Conservation (phyloP, 2,888 invertebrate genomes). For the Drosophila recens region DNA sequence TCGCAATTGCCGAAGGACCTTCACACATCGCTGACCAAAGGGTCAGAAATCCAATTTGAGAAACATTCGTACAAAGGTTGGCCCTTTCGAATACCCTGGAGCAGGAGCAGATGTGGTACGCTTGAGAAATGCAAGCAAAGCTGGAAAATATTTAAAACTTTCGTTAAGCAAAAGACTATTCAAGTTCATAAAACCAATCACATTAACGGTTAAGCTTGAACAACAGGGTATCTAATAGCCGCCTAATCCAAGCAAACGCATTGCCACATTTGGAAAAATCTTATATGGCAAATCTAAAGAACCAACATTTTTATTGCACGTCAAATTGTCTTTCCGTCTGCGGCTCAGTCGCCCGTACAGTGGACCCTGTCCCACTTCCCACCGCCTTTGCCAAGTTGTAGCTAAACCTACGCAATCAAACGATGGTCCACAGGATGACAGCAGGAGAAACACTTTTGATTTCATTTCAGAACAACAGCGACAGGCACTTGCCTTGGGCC, state of each 20-base stretch:
- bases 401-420: constrained; percentile 38
- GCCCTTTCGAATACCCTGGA: constrained; percentile 43
- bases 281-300: constrained; percentile 53
- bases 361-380: not conserved
- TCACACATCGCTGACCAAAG: constrained; percentile 81
- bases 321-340: constrained; percentile 60
- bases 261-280: constrained; percentile 39
- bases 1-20: constrained; percentile 74
- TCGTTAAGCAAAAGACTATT: not conserved
- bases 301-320: constrained; percentile 72
- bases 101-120: not conserved
- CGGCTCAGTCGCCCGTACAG: constrained; percentile 51
- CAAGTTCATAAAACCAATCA: not conserved
- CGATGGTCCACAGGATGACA: constrained; percentile 2
- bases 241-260: too few species aligned
- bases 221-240: constrained; percentile 28
- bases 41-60: constrained; percentile 80
- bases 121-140: not conserved
- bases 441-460: constrained; percentile 48
- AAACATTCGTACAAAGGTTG: constrained; percentile 49
- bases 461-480: constrained; percentile 44
- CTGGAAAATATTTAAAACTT: not conserved
- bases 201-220: too few species aligned
- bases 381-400: not conserved
- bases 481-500: constrained; percentile 12